These are phyloP conservation scores for Dinomys branickii DNA, from an alignment of 2,113 vertebrate genomes.

Conservation along the genomic window DNA sequence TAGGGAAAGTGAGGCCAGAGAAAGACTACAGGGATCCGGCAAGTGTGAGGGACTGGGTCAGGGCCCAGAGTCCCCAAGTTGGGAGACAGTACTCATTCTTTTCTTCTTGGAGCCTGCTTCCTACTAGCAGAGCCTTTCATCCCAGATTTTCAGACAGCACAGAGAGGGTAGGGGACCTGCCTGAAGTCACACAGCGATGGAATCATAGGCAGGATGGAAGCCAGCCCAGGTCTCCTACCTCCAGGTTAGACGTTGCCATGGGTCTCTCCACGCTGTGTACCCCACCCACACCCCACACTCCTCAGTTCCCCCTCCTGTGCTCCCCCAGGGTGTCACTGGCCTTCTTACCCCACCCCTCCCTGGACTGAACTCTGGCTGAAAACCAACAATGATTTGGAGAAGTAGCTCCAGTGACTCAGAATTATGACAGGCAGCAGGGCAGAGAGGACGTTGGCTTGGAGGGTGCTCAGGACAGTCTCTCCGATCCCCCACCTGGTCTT, in stretches of 20 bases:
- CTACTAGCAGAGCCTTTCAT: no score
- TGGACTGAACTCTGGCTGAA: not conserved
- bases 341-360: not conserved
- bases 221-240: not conserved
- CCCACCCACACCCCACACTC: rapidly evolving
- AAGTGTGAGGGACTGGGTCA: not conserved
- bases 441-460: not conserved
- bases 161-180: not conserved
- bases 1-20: not conserved
- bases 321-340: not conserved
- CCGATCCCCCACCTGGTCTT: not conserved
- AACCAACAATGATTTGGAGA: not conserved
- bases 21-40: not conserved
- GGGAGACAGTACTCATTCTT: not conserved
- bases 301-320: not conserved
- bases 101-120: not conserved
- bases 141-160: not conserved
- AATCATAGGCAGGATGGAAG: not conserved
- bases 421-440: not conserved
- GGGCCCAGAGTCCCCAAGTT: not conserved
- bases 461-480: not conserved
- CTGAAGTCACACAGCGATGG: not conserved
- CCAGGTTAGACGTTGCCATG: not conserved
- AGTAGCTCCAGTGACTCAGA: not conserved
- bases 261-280: not conserved